phyloP scores from a whole-genome alignment of 2,797 vertebrate species.

The Lepilemur septentrionalis region DNA sequence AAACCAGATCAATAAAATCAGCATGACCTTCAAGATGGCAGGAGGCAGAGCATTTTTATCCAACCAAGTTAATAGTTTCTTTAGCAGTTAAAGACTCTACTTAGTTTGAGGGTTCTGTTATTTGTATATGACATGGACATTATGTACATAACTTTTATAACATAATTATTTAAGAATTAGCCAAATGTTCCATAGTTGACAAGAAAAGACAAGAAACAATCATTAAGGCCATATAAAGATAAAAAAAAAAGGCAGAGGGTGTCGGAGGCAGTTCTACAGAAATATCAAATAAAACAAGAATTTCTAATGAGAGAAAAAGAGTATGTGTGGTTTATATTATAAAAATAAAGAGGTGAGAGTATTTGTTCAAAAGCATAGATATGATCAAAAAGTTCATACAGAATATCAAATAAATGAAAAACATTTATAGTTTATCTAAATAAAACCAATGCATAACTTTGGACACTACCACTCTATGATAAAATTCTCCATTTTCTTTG shows the following conservation, averaged over 20 bases:
- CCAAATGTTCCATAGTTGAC: neutral
- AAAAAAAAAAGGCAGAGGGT: neutral
- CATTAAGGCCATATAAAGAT: neutral
- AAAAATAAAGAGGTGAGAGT: neutral
- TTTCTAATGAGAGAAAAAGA: neutral
- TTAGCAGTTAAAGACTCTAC: neutral
- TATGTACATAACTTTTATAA: neutral
- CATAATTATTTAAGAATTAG: neutral
- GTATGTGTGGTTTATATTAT: neutral
- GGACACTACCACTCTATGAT: neutral
- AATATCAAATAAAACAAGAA: neutral
- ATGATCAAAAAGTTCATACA: neutral
- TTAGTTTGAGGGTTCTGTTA: constrained; percentile 5
- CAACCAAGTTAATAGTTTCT: constrained; percentile 2
- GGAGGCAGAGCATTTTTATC: neutral
- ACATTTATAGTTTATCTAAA: neutral
- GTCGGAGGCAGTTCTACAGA: neutral
- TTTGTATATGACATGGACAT: neutral
- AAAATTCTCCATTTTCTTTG: neutral
- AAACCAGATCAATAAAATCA: constrained; percentile 70
- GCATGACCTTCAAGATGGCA: constrained; percentile 65
- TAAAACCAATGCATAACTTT: neutral
- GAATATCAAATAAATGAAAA: neutral
- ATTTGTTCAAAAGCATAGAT: neutral
- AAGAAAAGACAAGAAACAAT: neutral